Evolutionary conservation across 2,797 vertebrate species (phyloP), one percentile per base, ranked within the genome.

Genomic region (Synaphobranchus kaupii): DNA sequence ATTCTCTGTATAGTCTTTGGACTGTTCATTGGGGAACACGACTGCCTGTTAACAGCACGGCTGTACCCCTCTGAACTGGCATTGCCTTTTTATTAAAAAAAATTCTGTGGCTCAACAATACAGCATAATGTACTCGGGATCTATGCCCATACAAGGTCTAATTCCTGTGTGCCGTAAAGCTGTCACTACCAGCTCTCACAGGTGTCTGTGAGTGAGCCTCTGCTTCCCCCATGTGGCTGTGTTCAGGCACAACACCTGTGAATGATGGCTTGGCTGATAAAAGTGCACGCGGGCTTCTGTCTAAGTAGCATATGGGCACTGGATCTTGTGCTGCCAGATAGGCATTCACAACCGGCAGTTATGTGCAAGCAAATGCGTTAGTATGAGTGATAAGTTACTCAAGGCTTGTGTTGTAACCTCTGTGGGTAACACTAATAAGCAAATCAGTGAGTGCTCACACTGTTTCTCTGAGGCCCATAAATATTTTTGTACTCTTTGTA

Each of bases 71-170:
- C 39, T 85, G 78, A 86, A 86, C 90, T 90, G 88, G 89, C 88
- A 50, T 73, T 44, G 84, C 86, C 56, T 86, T 85, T 88, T 90
- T 91, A 93, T 91, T 92, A 91, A 90, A 87, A n/a, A 92, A 90
- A 90, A 88, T 87, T 83, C 58, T 89, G 88, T 90, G 90, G 91
- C 91, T 90, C 90, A 89, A 87, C 90, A 90, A 90, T 86, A 85
- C 83, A 87, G 66, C 68, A 87, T 89, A 89, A 88, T 90, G 87
- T 88, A 83, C 71, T 34, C 87, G 82, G 91, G 86, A 87, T 86
- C 66, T 84, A 68, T 90, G 88, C 34, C 91, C 91, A 87, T 93
- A 89, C 89, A 91, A 86, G 89, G 91, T 28, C 81, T 80, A 84
- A 80, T 52, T 84, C 71, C 84, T 73, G 85, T 60, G 86, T 71